Percentiles rank a stretch among this genome's conserved stretches.
Evolutionary conservation across 1,140 invertebrate species (phyloP).

Genomic region (Drosophila setifemur): DNA sequence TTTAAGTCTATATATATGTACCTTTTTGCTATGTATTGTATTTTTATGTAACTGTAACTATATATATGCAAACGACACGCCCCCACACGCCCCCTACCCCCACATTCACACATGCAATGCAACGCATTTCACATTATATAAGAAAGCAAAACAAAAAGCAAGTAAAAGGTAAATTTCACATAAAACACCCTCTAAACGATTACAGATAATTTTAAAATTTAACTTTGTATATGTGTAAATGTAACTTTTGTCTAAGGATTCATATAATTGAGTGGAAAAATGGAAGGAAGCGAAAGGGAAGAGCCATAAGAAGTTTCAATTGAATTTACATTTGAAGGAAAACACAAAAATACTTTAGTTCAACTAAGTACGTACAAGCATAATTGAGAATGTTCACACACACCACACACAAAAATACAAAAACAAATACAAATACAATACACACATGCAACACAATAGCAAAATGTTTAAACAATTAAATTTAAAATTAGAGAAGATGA

Average conservation of each 20-base stretch:
- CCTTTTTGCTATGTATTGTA: slow-evolving; percentile 69
- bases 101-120: slow-evolving; percentile 4
- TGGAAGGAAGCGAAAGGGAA: not conserved
- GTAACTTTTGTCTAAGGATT: slow-evolving; percentile 49
- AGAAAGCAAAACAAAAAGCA: not conserved
- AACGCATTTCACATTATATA: slow-evolving; percentile 31
- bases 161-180: slow-evolving; percentile 26
- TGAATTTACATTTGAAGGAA: slow-evolving; percentile 53
- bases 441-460: slow-evolving; percentile 47
- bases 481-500: slow-evolving; percentile 34
- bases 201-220: slow-evolving; percentile 46
- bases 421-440: no score
- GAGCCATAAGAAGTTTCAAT: slow-evolving; percentile 35
- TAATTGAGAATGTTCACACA: slow-evolving; percentile 16
- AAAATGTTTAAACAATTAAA: slow-evolving; percentile 55
- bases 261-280: slow-evolving; percentile 22
- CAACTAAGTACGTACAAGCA: slow-evolving; percentile 21
- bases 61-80: slow-evolving; percentile 19
- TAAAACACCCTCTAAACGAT: slow-evolving; percentile 27
- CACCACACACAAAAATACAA: slow-evolving; percentile 1
- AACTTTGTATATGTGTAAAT: slow-evolving; percentile 67
- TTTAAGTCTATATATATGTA: slow-evolving; percentile 64
- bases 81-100: not conserved
- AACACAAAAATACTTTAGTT: slow-evolving; percentile 38
- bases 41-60: slow-evolving; percentile 52